Conservation (phyloP, 2,113 vertebrate genomes). For the Phyllopteryx taeniolatus region DNA sequence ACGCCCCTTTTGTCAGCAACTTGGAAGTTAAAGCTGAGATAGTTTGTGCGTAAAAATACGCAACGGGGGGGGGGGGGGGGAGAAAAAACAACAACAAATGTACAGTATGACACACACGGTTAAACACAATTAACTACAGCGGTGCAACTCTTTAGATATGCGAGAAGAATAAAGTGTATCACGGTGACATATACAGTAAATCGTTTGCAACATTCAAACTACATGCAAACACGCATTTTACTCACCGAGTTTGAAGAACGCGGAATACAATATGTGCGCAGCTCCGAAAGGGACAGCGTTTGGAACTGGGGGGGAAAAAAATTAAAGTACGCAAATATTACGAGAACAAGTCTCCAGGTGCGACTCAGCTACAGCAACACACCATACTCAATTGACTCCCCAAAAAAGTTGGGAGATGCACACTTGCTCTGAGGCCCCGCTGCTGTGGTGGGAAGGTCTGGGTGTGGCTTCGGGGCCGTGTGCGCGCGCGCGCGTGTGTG, state of each 20-base stretch:
- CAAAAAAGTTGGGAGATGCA: constrained; percentile 15
- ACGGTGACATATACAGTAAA: constrained; percentile 14
- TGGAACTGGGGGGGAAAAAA: rapidly evolving
- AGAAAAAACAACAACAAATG: not conserved
- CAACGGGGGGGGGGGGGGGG: too few relatives aligned
- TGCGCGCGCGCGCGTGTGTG: constrained; percentile 16
- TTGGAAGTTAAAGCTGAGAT: constrained; percentile 22
- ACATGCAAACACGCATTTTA: constrained; percentile 21
- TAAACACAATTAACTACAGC: not conserved
- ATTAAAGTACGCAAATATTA: not conserved
- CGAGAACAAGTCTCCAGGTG: constrained; percentile 26
- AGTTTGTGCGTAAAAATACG: constrained; percentile 36
- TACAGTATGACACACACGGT: not conserved
- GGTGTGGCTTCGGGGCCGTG: constrained; percentile 61
- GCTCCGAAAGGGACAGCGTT: not conserved
- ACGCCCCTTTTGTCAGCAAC: constrained; percentile 56
- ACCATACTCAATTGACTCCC: not conserved
- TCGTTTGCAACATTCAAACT: constrained; percentile 17
- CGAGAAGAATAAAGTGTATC: not conserved
- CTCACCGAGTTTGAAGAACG: constrained; percentile 37
- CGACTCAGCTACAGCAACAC: constrained; percentile 11
- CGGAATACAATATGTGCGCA: not conserved
- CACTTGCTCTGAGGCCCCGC: constrained; percentile 12
- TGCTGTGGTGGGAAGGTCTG: constrained; percentile 36
- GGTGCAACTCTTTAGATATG: not conserved